These are phyloP conservation scores for Zeus faber DNA, from an alignment of 2,113 vertebrate genomes.

Conservation along the genomic window DNA sequence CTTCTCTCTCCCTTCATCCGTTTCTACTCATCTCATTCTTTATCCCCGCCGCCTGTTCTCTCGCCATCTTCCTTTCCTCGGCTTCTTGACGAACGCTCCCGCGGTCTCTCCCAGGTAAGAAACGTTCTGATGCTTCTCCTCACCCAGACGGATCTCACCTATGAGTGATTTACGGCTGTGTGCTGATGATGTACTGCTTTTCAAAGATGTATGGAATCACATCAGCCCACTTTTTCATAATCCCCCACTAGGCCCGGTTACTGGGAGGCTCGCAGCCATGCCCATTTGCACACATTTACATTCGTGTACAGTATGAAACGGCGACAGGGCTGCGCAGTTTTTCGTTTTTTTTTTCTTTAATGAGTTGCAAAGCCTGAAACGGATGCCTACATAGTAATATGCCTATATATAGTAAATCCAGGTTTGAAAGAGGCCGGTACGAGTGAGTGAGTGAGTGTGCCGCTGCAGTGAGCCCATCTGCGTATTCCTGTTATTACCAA, in stretches of 20 bases:
- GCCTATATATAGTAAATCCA: conserved; percentile 36
- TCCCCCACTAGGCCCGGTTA: conserved; percentile 38
- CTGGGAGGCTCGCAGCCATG: conserved; percentile 20
- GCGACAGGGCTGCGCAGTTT: conserved; percentile 38
- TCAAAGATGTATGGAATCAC: conserved; percentile 44
- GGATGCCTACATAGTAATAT: conserved; percentile 46
- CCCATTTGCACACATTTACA: conserved; percentile 48
- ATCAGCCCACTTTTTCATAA: conserved; percentile 58
- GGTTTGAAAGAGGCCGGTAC: conserved; percentile 19
- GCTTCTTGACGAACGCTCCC: conserved; percentile 13
- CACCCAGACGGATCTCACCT: neutral
- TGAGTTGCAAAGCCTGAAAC: conserved; percentile 37
- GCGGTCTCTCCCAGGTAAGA: conserved; percentile 55
- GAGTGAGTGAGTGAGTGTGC: no score
- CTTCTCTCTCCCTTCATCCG: conserved; percentile 9
- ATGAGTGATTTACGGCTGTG: conserved; percentile 10
- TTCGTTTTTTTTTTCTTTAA: conserved; percentile 39
- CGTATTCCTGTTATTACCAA: no score
- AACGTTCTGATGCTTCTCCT: conserved; percentile 12
- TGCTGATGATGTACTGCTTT: conserved; percentile 17
- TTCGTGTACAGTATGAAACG: conserved; percentile 48
- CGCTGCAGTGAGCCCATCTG: no score
- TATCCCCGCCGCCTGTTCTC: neutral
- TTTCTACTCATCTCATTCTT: neutral
- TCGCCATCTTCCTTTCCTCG: conserved; percentile 14